phyloP scores from a whole-genome alignment of 2,113 vertebrate species.

The Panthera uncia region DNA sequence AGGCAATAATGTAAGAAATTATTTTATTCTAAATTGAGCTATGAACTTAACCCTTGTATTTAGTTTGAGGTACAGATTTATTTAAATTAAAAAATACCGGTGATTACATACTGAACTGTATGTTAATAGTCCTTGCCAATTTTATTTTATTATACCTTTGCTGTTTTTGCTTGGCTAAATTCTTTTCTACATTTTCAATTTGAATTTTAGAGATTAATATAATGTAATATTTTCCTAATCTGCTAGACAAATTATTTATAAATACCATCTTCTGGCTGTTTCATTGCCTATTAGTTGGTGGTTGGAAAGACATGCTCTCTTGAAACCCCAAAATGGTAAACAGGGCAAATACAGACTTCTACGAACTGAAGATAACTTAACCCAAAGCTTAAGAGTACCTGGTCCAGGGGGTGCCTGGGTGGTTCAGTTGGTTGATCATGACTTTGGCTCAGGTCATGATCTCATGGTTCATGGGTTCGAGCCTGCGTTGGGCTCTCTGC shows the following conservation, averaged over 20 bases:
- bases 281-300: neutral
- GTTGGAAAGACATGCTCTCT: neutral
- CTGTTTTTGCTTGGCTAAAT: constrained; percentile 28
- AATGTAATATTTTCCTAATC: neutral
- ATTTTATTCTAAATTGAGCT: constrained; percentile 39
- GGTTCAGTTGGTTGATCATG: no score
- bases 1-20: neutral
- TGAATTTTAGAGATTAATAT: constrained; percentile 22
- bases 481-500: no score
- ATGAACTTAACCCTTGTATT: neutral
- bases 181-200: neutral
- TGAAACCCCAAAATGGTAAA: neutral
- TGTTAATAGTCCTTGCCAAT: neutral
- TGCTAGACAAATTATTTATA: neutral
- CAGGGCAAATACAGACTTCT: neutral
- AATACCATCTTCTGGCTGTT: neutral
- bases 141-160: constrained; percentile 18
- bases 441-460: no score
- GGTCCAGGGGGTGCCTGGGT: neutral
- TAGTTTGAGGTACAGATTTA: constrained; percentile 18
- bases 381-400: neutral
- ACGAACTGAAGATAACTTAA: neutral
- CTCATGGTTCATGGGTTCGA: no score
- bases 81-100: constrained; percentile 27
- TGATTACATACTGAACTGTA: neutral